phyloP scores from a whole-genome alignment of 2,797 vertebrate genomes.

The Myripristis murdjan region DNA sequence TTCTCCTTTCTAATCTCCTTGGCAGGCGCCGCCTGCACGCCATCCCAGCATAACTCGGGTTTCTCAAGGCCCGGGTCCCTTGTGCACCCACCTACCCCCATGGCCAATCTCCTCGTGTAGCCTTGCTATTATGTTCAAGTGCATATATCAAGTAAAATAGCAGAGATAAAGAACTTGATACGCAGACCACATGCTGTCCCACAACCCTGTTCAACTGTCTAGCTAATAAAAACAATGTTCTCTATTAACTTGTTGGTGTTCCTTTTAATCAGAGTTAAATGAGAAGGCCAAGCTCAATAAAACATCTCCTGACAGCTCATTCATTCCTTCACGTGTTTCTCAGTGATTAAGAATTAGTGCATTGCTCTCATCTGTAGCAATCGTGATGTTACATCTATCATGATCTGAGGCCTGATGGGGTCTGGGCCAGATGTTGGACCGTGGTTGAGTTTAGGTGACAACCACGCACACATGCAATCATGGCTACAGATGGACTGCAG shows the following conservation, averaged over 20 bases:
- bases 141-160: constrained; percentile 33
- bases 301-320: constrained; percentile 31
- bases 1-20: constrained; percentile 69
- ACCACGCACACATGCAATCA: constrained; percentile 69
- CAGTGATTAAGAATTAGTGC: constrained; percentile 49
- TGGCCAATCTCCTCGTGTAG: constrained; percentile 52
- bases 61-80: constrained; percentile 60
- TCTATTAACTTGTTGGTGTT: constrained; percentile 22
- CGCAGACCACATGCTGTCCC: constrained; percentile 35
- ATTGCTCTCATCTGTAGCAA: constrained; percentile 63
- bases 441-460: constrained; percentile 67
- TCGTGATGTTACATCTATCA: constrained; percentile 66
- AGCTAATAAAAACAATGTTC: constrained; percentile 42
- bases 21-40: constrained; percentile 51
- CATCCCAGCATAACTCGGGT: constrained; percentile 51
- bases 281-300: constrained; percentile 37
- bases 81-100: constrained; percentile 32
- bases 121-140: constrained; percentile 38
- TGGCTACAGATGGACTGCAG: constrained; percentile 29
- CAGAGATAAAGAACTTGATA: constrained; percentile 2
- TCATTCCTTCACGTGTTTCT: constrained; percentile 41
- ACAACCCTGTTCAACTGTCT: constrained; percentile 30
- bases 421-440: constrained; percentile 51
- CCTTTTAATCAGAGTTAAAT: constrained; percentile 47
- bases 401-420: constrained; percentile 33